Percentiles rank a stretch among this genome's conserved stretches.
Conservation (phyloP, 2,888 invertebrate genomes). For the Coelopa pilipes region DNA sequence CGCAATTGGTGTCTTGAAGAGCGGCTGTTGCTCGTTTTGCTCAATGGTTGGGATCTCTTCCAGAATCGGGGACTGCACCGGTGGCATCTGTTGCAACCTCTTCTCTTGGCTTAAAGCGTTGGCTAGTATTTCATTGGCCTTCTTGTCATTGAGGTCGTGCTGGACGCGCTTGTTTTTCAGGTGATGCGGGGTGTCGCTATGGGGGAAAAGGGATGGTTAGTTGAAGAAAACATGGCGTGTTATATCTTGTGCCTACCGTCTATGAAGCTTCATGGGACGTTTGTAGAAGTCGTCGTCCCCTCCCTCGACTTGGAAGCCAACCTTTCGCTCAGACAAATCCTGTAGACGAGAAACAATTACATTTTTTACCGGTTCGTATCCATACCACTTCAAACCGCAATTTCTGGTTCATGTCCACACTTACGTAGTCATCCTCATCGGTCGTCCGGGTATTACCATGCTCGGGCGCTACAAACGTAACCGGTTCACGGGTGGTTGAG, state of each 20-base stretch:
- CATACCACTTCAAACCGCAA: neutral
- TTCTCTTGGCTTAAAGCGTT: slow-evolving; percentile 64
- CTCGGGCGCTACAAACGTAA: slow-evolving; percentile 44
- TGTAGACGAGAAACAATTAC: slow-evolving; percentile 46
- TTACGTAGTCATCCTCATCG: slow-evolving; percentile 76
- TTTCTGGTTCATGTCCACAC: slow-evolving; percentile 48
- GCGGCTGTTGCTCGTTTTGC: slow-evolving; percentile 50
- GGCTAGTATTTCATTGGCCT: slow-evolving; percentile 74
- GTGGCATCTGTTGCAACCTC: slow-evolving; percentile 49
- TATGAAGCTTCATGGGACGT: slow-evolving; percentile 65
- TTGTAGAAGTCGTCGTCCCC: slow-evolving; percentile 66
- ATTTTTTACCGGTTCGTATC: neutral
- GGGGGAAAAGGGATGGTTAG: slow-evolving; percentile 68
- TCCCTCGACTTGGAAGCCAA: slow-evolving; percentile 72
- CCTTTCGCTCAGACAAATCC: slow-evolving; percentile 71
- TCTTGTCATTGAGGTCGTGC: slow-evolving; percentile 73
- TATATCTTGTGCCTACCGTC: slow-evolving; percentile 56
- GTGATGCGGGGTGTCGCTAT: slow-evolving; percentile 98
- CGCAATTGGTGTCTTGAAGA: slow-evolving; percentile 59
- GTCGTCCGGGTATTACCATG: slow-evolving; percentile 63
- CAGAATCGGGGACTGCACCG: slow-evolving; percentile 63
- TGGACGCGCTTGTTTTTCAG: slow-evolving; percentile 96
- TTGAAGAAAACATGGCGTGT: neutral
- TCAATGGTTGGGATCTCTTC: slow-evolving; percentile 57
- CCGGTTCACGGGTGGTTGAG: slow-evolving; percentile 41